Conservation (phyloP, 2,888 invertebrate species). For the Tortrix viridana region DNA sequence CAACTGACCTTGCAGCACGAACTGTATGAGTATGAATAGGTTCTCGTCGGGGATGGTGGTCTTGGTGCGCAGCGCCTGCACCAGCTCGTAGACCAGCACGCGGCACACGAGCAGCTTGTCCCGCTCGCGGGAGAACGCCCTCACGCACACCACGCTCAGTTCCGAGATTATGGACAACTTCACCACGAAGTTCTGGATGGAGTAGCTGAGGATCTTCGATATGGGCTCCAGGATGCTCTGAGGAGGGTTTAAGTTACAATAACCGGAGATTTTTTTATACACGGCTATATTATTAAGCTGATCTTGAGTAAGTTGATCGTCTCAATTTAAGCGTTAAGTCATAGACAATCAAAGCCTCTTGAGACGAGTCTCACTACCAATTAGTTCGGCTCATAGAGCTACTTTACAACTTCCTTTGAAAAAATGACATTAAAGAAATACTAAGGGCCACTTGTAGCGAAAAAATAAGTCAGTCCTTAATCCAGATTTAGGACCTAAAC, state of each 20-base stretch:
- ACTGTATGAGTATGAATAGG: slow-evolving; percentile 94
- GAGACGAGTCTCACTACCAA: too few species aligned
- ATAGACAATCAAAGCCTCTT: too few species aligned
- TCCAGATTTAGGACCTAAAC: too few species aligned
- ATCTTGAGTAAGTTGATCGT: too few species aligned
- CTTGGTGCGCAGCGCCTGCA: slow-evolving; percentile 98
- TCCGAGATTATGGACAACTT: slow-evolving; percentile 92
- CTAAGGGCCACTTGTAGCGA: too few species aligned
- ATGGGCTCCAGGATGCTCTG: slow-evolving; percentile 96
- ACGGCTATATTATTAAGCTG: too few species aligned
- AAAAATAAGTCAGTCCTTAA: background rate
- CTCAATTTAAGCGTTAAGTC: too few species aligned
- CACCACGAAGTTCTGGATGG: slow-evolving; percentile 94
- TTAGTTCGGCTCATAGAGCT: too few species aligned
- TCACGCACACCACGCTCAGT: slow-evolving; percentile 94
- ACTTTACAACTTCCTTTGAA: too few species aligned
- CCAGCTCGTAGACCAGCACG: slow-evolving; percentile 96
- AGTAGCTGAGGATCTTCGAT: slow-evolving; percentile 96
- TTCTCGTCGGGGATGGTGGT: slow-evolving; percentile 97
- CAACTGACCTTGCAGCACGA: slow-evolving; percentile 89
- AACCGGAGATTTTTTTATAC: too few species aligned
- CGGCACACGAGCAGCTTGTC: slow-evolving; percentile 97
- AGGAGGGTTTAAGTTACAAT: too few species aligned
- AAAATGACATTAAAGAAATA: too few species aligned
- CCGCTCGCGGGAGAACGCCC: slow-evolving; percentile 95